Evolutionary conservation across 2,797 vertebrate genomes (phyloP), one percentile per base, ranked within the genome.

Genomic region (Artibeus jamaicensis): DNA sequence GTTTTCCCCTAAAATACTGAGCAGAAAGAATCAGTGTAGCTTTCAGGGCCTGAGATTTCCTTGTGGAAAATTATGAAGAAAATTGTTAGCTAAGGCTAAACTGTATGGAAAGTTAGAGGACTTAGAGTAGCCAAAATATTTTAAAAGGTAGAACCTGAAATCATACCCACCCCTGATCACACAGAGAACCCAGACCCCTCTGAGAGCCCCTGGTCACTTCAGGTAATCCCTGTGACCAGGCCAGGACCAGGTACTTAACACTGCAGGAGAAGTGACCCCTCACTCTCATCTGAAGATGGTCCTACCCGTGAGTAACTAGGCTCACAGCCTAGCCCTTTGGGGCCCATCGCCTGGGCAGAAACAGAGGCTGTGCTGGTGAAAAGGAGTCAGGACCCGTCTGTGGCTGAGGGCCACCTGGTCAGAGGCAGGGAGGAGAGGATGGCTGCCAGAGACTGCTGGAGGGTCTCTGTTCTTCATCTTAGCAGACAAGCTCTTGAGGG

Each of bases 301-400:
- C 32, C 39, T 29, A 2, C 7, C 32, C 10, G 19, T 32, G 62
- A 22, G 2, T 0, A 4, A 15, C 9, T 62, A 2, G 53, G n/a
- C 44, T 68, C 53, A 85, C 70, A 70, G 32, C 21, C 37, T 42
- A 42, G 39, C 39, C 4, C 39, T 42, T 42, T 42, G 29, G 34
- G 55, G 4, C 71, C 46, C 11, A 29, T 12, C 21, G 0, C 4
- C 21, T 9, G 59, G 73, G 39, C 18, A 57, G n/a, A 85, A 44
- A 44, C 39, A 57, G 65, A 39, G 59, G 32, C 46, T 32, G 16
- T 46, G 55, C 55, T 57, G 55, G 22, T 26, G 11, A 26, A 26
- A 57, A 26, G 55, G 55, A 26, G 48, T 37, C 9, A 22, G 73
- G 73, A 68, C 73, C 32, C 53, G 70, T 22, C 37, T 18, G 59